phyloP scores from a whole-genome alignment of 2,888 invertebrate genomes.

The Molorchus minor region DNA sequence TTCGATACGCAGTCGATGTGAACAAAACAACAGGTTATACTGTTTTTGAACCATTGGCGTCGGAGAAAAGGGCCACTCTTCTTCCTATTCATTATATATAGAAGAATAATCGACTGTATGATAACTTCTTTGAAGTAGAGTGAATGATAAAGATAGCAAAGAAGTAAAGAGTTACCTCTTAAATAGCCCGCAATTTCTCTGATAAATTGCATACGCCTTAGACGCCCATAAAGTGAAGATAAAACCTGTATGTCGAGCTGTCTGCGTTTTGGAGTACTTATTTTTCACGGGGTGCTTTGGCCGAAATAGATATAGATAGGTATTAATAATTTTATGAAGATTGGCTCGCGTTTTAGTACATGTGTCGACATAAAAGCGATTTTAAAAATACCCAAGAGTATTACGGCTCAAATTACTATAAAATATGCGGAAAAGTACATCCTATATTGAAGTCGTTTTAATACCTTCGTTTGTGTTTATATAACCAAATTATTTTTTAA shows the following conservation, averaged over 20 bases:
- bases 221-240: conserved; percentile 29
- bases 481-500: too few relatives aligned
- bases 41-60: too few relatives aligned
- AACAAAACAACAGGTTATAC: too few relatives aligned
- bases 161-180: conserved; percentile 31
- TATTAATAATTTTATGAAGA: conserved; percentile 39
- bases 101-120: too few relatives aligned
- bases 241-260: conserved; percentile 25
- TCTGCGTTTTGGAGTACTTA: conserved; percentile 29
- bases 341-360: conserved; percentile 16
- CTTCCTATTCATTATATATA: too few relatives aligned
- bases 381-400: not conserved
- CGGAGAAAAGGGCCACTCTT: too few relatives aligned
- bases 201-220: conserved; percentile 32
- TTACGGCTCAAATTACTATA: too few relatives aligned
- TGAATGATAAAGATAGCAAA: conserved; percentile 37
- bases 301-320: conserved; percentile 33
- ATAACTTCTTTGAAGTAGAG: conserved; percentile 24
- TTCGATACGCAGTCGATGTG: too few relatives aligned
- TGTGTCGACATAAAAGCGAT: not conserved
- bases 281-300: conserved; percentile 30
- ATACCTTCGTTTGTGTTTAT: too few relatives aligned
- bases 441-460: too few relatives aligned
- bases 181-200: conserved; percentile 30
- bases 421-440: too few relatives aligned